Conservation (phyloP, 2,888 invertebrate species). For the Cyrtodaria siliqua region DNA sequence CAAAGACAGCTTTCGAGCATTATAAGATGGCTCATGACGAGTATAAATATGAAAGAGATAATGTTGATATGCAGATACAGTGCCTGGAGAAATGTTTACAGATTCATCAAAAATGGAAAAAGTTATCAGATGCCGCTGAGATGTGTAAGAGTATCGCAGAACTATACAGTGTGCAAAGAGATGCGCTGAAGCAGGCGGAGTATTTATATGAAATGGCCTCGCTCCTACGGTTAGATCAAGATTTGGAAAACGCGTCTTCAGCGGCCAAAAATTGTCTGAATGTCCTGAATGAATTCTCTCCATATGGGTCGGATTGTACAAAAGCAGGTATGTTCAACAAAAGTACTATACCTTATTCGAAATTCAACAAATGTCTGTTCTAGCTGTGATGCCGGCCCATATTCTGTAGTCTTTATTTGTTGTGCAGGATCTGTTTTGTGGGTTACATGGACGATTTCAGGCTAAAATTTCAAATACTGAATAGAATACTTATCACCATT, state of each 20-base stretch:
- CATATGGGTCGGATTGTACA: conserved; percentile 24
- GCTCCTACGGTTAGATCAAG: conserved; percentile 26
- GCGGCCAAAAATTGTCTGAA: conserved; percentile 56
- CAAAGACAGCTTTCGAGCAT: conserved; percentile 67
- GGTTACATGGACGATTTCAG: too few relatives aligned
- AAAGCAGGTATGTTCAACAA: conserved; percentile 20
- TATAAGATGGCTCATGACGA: conserved; percentile 74
- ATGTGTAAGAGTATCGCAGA: conserved; percentile 52
- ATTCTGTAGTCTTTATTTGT: too few relatives aligned
- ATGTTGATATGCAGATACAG: conserved; percentile 68
- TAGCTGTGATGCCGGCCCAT: too few relatives aligned
- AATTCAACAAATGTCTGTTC: too few relatives aligned
- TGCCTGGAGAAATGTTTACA: conserved; percentile 59
- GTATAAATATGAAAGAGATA: conserved; percentile 70
- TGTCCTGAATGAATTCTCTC: conserved; percentile 28
- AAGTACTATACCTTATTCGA: too few relatives aligned
- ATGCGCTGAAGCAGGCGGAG: conserved; percentile 58
- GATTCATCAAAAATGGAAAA: conserved; percentile 23
- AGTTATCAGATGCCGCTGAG: conserved; percentile 24
- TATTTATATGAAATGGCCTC: conserved; percentile 61
- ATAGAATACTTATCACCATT: too few relatives aligned
- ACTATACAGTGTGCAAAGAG: conserved; percentile 48
- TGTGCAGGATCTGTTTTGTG: too few relatives aligned
- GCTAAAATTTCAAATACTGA: too few relatives aligned
- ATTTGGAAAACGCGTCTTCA: conserved; percentile 30